Percentiles rank a stretch among this genome's conserved stretches.
phyloP scores from a whole-genome alignment of 2,888 invertebrate species.

The Euphydryas editha region DNA sequence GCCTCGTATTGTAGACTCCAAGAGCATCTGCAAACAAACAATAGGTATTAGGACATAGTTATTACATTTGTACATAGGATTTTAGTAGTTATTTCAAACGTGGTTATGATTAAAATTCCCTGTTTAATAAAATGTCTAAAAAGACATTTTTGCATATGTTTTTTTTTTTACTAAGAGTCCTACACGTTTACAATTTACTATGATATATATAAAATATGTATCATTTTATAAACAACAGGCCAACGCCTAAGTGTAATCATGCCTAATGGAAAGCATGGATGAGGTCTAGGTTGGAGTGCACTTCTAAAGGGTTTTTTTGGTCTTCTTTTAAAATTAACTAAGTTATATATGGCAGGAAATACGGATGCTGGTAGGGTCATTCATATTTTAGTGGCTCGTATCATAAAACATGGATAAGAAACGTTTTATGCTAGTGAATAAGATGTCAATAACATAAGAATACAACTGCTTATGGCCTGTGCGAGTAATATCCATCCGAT shows the following conservation, averaged over 20 bases:
- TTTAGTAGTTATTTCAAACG: conserved; percentile 27
- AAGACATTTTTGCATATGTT: conserved; percentile 1
- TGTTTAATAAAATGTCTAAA: conserved; percentile 11
- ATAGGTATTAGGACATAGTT: conserved; percentile 39
- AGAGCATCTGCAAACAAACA: conserved; percentile 70
- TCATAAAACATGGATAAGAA: no score
- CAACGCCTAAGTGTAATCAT: not conserved
- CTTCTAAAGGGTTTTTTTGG: no score
- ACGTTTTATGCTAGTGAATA: no score
- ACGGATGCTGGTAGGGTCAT: no score
- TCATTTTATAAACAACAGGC: not conserved
- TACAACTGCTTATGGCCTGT: no score
- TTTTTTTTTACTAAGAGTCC: not conserved
- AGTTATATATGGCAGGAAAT: no score
- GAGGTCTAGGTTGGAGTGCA: no score
- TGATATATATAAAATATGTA: not conserved
- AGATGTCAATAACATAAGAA: no score
- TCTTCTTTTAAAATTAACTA: no score
- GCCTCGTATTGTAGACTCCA: conserved; percentile 58
- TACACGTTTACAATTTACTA: not conserved
- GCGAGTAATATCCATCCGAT: no score
- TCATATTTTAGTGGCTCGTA: no score
- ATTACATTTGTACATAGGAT: conserved; percentile 37
- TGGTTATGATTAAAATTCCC: conserved; percentile 21
- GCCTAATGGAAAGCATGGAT: no score